Conservation (phyloP, 2,113 vertebrate species). For the Ivindomyrus marchei region DNA sequence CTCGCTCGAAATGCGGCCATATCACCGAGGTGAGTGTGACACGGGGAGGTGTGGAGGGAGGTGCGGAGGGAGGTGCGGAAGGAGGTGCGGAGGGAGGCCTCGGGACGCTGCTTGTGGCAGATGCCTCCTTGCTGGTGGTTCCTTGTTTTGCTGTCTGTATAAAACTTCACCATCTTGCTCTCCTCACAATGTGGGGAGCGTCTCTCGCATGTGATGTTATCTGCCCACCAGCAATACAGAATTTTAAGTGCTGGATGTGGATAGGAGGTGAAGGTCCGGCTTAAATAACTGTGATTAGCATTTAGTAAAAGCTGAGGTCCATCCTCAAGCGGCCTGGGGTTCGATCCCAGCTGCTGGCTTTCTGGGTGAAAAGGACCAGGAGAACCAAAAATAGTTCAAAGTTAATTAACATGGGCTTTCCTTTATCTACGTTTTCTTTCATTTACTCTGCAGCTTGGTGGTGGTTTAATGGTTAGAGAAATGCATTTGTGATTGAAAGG, state of each 20-base stretch:
- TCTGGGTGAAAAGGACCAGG: neutral
- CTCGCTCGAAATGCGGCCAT: neutral
- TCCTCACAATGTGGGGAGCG: neutral
- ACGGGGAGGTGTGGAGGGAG: neutral
- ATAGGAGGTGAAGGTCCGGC: neutral
- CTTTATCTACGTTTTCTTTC: neutral
- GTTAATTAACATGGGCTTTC: neutral
- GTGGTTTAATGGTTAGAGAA: too few species aligned
- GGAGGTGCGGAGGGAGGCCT: neutral
- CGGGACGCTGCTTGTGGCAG: neutral
- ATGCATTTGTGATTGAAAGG: too few species aligned
- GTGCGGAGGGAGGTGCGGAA: neutral
- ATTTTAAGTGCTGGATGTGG: neutral
- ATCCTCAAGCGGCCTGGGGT: neutral
- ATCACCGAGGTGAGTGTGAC: neutral
- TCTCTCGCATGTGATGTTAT: neutral
- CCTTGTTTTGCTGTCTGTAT: neutral
- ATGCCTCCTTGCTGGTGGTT: neutral
- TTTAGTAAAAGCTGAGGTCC: neutral
- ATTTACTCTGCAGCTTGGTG: too few species aligned
- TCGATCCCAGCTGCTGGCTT: neutral
- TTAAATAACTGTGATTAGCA: neutral
- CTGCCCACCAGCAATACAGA: neutral
- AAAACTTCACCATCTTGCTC: neutral
- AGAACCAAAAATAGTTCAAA: neutral